A percentile compares a stretch with the other conserved stretches of the same genome.
Conservation (phyloP, 2,797 vertebrate genomes). For the Danio kyathit region DNA sequence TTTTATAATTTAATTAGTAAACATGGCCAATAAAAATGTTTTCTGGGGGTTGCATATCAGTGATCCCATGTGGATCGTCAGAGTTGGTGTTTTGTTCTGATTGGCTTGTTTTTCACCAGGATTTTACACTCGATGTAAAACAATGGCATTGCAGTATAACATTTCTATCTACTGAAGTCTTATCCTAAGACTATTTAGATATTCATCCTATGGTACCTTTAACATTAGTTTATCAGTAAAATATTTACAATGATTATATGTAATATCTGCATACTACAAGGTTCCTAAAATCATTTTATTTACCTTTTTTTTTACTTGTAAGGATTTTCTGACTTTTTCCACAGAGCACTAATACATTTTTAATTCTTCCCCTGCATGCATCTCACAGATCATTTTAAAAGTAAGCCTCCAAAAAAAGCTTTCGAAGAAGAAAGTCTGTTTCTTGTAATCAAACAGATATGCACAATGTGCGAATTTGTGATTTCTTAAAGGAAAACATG, state of each 20-base stretch:
- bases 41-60: too few species aligned
- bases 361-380: conserved; percentile 69
- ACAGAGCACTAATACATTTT: conserved; percentile 72
- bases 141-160: too few species aligned
- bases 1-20: too few species aligned
- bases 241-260: background rate
- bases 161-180: too few species aligned
- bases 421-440: conserved; percentile 56
- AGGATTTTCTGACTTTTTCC: conserved; percentile 45
- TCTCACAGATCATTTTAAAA: conserved; percentile 72
- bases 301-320: background rate
- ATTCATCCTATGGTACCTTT: too few species aligned
- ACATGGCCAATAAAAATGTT: too few species aligned
- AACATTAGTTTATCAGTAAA: too few species aligned
- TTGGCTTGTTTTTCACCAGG: too few species aligned
- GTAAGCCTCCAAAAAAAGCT: conserved; percentile 56
- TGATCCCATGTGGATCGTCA: too few species aligned
- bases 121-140: too few species aligned
- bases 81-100: too few species aligned
- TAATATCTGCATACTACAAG: background rate
- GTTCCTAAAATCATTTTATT: conserved; percentile 26
- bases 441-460: background rate
- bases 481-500: background rate
- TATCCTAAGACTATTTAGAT: too few species aligned
- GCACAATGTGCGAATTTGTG: background rate